A percentile compares a stretch with the other conserved stretches of the same genome.
These are phyloP conservation scores for Hydrozoanthus tunicans DNA, from an alignment of 64 coral and sea anemone species.

Conservation along the genomic window DNA sequence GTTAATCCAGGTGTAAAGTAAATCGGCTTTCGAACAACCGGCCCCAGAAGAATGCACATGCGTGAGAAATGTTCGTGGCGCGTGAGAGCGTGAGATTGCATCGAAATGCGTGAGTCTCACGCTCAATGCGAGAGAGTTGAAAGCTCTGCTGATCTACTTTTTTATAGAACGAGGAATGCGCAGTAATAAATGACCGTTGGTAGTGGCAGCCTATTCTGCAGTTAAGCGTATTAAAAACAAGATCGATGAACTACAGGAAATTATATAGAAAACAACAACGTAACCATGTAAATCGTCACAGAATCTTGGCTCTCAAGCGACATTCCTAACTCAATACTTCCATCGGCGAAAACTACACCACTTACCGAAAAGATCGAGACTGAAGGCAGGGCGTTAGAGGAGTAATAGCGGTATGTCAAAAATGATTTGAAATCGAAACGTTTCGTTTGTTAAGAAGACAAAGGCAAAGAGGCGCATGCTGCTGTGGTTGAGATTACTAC, in stretches of 20 bases:
- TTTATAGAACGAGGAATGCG: too few species aligned
- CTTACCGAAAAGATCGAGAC: conserved; percentile 58
- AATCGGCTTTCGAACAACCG: too few species aligned
- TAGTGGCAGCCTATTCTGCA: too few species aligned
- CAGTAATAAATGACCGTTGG: conserved; percentile 16
- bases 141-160: too few species aligned
- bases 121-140: too few species aligned
- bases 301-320: conserved; percentile 45
- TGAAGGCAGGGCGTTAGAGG: conserved; percentile 1
- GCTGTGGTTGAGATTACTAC: conserved; percentile 6
- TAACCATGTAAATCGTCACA: conserved; percentile 35
- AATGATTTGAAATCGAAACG: conserved; percentile 27
- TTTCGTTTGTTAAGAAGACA: conserved; percentile 16
- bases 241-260: conserved; percentile 40
- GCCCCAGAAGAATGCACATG: too few species aligned
- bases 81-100: too few species aligned
- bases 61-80: too few species aligned
- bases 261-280: conserved; percentile 45
- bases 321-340: conserved; percentile 37
- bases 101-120: too few species aligned
- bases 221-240: conserved; percentile 53
- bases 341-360: conserved; percentile 27
- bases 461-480: conserved; percentile 36
- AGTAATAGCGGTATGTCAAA: conserved; percentile 19
- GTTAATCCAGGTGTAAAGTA: too few species aligned